These are phyloP conservation scores for Porites australiensis DNA, from an alignment of 64 coral and sea anemone species.

Conservation along the genomic window DNA sequence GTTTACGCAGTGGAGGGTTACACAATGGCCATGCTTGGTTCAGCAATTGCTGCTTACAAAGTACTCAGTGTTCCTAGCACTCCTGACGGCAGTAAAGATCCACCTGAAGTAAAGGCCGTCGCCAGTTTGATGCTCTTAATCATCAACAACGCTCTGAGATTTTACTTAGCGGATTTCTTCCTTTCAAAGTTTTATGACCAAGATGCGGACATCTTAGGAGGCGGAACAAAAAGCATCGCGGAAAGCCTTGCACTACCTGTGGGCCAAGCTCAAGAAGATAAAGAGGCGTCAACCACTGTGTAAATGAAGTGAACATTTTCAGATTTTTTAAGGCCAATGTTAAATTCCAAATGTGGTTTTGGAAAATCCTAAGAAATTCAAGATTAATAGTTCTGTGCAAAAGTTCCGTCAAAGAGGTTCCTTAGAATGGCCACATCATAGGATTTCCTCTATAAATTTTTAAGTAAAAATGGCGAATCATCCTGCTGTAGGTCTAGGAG, in stretches of 20 bases:
- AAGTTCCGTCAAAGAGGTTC: too few species aligned
- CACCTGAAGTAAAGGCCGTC: background rate
- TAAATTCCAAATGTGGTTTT: too few species aligned
- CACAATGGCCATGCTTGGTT: constrained; percentile 1
- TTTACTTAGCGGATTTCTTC: constrained; percentile 21
- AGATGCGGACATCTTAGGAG: background rate
- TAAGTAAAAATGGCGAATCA: too few species aligned
- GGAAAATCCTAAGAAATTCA: too few species aligned
- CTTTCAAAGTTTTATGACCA: background rate
- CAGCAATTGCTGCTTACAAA: background rate
- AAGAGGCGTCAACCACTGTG: background rate
- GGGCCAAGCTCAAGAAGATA: background rate
- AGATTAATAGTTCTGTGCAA: too few species aligned
- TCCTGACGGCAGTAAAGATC: background rate
- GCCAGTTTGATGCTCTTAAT: constrained; percentile 14
- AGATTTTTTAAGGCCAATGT: background rate
- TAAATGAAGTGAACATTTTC: background rate
- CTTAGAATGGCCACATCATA: too few species aligned
- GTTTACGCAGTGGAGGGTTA: constrained; percentile 11
- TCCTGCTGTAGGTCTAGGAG: too few species aligned
- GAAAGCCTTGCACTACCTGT: background rate
- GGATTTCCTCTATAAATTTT: too few species aligned
- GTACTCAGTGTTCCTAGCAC: background rate
- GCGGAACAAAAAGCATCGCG: background rate
- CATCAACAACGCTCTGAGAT: constrained; percentile 8